Percentiles rank a stretch among this genome's conserved stretches.
These are phyloP conservation scores for Motacilla alba DNA, from an alignment of 2,113 vertebrate species.

Conservation along the genomic window DNA sequence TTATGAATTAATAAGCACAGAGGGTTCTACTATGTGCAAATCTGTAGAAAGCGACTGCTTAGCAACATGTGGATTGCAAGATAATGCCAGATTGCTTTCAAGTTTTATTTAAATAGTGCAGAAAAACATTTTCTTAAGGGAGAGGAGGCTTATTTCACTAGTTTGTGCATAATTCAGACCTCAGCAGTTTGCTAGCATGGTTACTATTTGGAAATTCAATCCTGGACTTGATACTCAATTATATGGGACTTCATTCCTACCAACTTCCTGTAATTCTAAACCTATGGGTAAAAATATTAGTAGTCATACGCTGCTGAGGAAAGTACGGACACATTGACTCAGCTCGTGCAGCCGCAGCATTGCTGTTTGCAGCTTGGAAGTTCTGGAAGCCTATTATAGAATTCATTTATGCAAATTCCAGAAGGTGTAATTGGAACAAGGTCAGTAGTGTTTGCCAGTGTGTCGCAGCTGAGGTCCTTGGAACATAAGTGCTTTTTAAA, in stretches of 20 bases:
- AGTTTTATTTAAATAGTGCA: neutral
- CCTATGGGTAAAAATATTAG: conserved; percentile 94
- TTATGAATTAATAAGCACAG: neutral
- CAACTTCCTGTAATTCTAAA: conserved; percentile 97
- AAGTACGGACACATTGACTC: conserved; percentile 79
- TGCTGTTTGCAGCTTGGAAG: conserved; percentile 67
- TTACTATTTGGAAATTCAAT: conserved; percentile 77
- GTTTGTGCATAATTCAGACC: conserved; percentile 58
- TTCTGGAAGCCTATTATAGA: conserved; percentile 66
- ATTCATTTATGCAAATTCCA: conserved; percentile 71
- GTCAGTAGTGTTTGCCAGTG: conserved; percentile 70
- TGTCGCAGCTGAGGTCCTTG: conserved; percentile 67
- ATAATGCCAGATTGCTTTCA: neutral
- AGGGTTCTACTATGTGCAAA: neutral
- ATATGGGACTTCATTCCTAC: conserved; percentile 83
- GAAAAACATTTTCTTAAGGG: neutral
- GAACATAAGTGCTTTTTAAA: conserved; percentile 68
- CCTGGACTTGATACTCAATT: conserved; percentile 80
- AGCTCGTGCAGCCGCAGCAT: conserved; percentile 68
- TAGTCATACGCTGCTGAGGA: conserved; percentile 77
- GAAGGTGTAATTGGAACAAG: conserved; percentile 74
- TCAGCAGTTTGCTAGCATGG: conserved; percentile 69
- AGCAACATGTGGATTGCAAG: neutral
- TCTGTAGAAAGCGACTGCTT: neutral
- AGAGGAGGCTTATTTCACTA: conserved; percentile 1